Evolutionary conservation across 2,797 vertebrate genomes (phyloP), one percentile per base, ranked within the genome.

Genomic region (Takifugu rubripes): DNA sequence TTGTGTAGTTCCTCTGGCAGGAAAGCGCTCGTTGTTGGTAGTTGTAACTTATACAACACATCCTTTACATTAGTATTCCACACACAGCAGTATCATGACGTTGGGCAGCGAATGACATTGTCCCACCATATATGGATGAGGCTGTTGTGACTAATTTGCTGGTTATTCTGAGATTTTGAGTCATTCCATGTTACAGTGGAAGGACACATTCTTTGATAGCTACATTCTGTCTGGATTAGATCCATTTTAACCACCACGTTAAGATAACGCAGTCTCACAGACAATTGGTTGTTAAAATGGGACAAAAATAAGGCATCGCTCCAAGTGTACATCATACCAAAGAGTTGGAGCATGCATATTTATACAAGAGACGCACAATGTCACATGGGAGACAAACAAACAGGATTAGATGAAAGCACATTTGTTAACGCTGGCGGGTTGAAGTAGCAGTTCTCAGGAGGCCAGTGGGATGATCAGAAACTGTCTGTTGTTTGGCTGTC

Each of bases 311-410:
- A 58, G 40, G 48, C 58, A 45, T 0, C 3, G 6, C 31, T 49
- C 57, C 59, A 40, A 40, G 14, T 14, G 36, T 14, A 10, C 36
- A 36, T 36, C 11, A 36, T 40, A 40, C 36, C 36, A 40, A 14
- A 40, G 36, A 11, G 36, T 40, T 40, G 10, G 36, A 51, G 21
- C 61, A 43, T 82, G 33, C 72, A 82, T 78, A 75, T 81, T 75
- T 59, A 75, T 70, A 65, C 52, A 51, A 24, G 50, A 59, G 56
- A 16, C 17, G 6, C 17, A 21, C 59, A 59, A 53, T 73, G 60
- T 63, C 45, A 25, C 55, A n/a, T 47, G 44, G 58, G 62, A 74
- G 55, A 49, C 52, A 69, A 53, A 68, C 64, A 75, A 73, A 71
- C 66, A 33, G 65, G 45, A 49, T 61, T 36, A 47, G 49, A 60